A percentile compares a stretch with the other conserved stretches of the same genome.
Evolutionary conservation across 2,888 invertebrate genomes (phyloP).

Genomic region (Oscheius onirici): DNA sequence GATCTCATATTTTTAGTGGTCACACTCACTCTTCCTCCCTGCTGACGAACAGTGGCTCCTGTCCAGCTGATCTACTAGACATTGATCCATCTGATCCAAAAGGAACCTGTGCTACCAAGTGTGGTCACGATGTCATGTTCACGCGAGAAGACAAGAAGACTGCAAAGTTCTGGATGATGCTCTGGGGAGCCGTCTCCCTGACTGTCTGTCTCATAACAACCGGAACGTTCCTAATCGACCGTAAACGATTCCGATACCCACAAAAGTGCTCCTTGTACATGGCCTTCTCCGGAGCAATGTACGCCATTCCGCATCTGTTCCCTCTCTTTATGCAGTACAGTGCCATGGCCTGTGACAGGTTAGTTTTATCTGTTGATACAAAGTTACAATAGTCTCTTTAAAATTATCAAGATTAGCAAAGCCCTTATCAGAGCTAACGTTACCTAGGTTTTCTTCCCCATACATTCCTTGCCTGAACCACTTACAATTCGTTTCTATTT

Average conservation of each 20-base stretch:
- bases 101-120: conserved; percentile 63
- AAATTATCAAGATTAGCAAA: no score
- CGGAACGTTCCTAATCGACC: conserved; percentile 89
- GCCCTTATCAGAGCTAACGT: no score
- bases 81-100: conserved; percentile 63
- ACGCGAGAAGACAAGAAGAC: conserved; percentile 47
- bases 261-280: conserved; percentile 94
- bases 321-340: conserved; percentile 71
- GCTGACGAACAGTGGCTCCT: conserved; percentile 40
- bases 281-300: conserved; percentile 93
- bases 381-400: no score
- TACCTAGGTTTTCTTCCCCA: no score
- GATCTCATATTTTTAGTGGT: background rate
- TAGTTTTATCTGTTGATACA: no score
- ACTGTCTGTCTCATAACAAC: conserved; percentile 86
- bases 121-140: conserved; percentile 74
- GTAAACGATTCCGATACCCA: conserved; percentile 93
- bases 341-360: conserved; percentile 50
- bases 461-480: no score
- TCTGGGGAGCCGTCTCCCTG: conserved; percentile 89
- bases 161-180: conserved; percentile 84
- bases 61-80: conserved; percentile 64
- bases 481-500: no score
- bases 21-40: background rate
- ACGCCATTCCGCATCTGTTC: conserved; percentile 84